Percentiles rank a stretch among this genome's conserved stretches.
phyloP scores from a whole-genome alignment of 2,888 invertebrate genomes.

The Archips xylosteana region DNA sequence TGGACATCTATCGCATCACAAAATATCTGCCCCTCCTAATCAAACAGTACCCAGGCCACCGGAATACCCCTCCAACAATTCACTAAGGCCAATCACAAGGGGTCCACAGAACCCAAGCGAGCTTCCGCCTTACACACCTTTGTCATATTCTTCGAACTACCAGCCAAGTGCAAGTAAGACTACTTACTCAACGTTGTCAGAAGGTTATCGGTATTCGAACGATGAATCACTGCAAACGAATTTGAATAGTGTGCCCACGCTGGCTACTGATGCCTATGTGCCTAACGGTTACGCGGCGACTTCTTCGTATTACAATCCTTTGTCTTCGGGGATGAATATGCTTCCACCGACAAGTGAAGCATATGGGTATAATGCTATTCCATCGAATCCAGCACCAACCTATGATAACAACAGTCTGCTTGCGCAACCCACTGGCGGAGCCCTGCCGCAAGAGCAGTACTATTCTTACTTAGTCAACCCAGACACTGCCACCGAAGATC shows the following conservation, averaged over 20 bases:
- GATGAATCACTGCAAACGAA: conserved; percentile 79
- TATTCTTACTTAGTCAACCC: too few species aligned
- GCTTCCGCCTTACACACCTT: conserved; percentile 75
- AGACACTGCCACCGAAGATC: too few species aligned
- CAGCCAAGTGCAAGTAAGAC: conserved; percentile 64
- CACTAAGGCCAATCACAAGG: conserved; percentile 73
- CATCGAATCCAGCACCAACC: too few species aligned
- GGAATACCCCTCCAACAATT: conserved; percentile 67
- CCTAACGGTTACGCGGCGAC: too few species aligned
- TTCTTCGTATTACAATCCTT: too few species aligned
- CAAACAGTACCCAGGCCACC: conserved; percentile 68
- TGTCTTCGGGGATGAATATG: too few species aligned
- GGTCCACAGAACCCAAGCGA: conserved; percentile 69
- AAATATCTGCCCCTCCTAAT: conserved; percentile 67
- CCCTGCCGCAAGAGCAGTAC: too few species aligned
- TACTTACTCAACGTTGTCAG: conserved; percentile 79
- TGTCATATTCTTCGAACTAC: conserved; percentile 77
- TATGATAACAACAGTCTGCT: too few species aligned
- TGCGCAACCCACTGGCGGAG: too few species aligned
- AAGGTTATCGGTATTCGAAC: conserved; percentile 76
- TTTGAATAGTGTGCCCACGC: conserved; percentile 65
- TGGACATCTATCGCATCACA: conserved; percentile 72
- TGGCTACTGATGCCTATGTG: conserved; percentile 42
- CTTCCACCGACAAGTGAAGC: too few species aligned
- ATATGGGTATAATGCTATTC: too few species aligned